Evolutionary conservation across 1,140 invertebrate species (phyloP).

Genomic region (Branchinecta lynchi): DNA sequence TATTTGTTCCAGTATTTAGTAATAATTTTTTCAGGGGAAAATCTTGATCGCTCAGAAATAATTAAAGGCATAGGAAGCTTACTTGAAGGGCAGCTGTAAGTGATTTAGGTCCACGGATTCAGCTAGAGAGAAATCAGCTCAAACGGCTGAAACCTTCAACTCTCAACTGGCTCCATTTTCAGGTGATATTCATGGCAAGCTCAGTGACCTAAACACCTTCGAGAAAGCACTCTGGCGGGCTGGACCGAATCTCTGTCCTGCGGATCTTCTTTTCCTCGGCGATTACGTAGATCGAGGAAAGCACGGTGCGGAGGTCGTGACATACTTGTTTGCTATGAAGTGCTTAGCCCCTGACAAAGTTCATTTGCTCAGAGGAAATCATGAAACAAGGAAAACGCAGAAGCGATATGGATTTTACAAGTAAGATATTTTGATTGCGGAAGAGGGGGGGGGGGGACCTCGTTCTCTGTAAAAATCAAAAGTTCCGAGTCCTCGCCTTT

Average conservation of each 20-base stretch:
- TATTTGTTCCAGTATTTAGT: too few species aligned
- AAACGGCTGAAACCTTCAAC: background rate
- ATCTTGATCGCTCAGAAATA: too few species aligned
- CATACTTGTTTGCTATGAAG: slow-evolving; percentile 49
- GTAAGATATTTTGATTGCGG: slow-evolving; percentile 30
- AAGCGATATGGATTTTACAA: slow-evolving; percentile 50
- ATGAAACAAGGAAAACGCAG: slow-evolving; percentile 47
- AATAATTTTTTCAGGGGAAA: too few species aligned
- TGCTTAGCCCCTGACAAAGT: slow-evolving; percentile 43
- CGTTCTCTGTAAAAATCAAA: too few species aligned
- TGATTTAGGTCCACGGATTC: too few species aligned
- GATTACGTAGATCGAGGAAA: slow-evolving; percentile 49
- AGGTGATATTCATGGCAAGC: slow-evolving; percentile 47
- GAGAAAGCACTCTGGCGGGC: slow-evolving; percentile 44
- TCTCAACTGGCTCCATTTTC: slow-evolving; percentile 12
- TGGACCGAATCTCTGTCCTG: slow-evolving; percentile 40
- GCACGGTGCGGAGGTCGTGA: slow-evolving; percentile 43
- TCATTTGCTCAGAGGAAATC: slow-evolving; percentile 44
- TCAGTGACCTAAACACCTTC: slow-evolving; percentile 41
- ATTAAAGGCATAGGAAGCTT: too few species aligned
- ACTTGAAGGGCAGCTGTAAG: too few species aligned
- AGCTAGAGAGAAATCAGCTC: slow-evolving; percentile 10
- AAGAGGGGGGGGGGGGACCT: too few species aligned
- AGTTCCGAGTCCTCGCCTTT: too few species aligned
- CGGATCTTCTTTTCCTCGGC: slow-evolving; percentile 45